These are phyloP conservation scores for Apamea crenata DNA, from an alignment of 2,888 invertebrate genomes.

Conservation along the genomic window DNA sequence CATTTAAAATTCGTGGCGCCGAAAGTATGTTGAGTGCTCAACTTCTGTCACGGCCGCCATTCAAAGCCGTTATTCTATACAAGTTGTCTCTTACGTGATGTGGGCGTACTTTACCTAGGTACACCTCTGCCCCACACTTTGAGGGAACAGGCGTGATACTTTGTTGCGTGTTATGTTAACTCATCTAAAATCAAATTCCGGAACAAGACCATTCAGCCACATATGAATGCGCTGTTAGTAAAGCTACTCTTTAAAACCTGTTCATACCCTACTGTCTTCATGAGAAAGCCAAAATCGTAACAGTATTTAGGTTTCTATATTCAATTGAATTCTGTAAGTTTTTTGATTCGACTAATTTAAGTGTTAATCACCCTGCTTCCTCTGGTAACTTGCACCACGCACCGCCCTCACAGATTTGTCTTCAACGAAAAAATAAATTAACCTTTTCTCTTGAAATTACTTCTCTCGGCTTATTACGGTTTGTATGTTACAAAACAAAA, in stretches of 20 bases:
- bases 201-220: no score
- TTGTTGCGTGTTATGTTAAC: background rate
- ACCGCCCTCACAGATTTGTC: constrained; percentile 51
- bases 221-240: background rate
- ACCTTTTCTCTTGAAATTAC: constrained; percentile 65
- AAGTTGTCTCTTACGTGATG: no score
- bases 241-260: background rate
- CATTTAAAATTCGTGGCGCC: background rate
- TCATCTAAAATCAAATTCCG: background rate
- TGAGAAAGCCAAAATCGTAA: no score
- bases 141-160: background rate
- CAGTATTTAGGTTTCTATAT: background rate
- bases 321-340: background rate
- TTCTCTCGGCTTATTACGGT: constrained; percentile 57
- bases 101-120: background rate
- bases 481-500: constrained; percentile 39
- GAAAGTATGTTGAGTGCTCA: background rate
- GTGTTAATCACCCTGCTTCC: background rate
- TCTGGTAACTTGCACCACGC: constrained; percentile 22
- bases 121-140: background rate
- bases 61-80: background rate
- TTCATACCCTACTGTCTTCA: background rate
- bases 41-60: background rate
- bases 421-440: constrained; percentile 63
- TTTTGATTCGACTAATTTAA: background rate